Conservation (phyloP, 1,140 invertebrate species). For the Anoplolepis gracilipes region DNA sequence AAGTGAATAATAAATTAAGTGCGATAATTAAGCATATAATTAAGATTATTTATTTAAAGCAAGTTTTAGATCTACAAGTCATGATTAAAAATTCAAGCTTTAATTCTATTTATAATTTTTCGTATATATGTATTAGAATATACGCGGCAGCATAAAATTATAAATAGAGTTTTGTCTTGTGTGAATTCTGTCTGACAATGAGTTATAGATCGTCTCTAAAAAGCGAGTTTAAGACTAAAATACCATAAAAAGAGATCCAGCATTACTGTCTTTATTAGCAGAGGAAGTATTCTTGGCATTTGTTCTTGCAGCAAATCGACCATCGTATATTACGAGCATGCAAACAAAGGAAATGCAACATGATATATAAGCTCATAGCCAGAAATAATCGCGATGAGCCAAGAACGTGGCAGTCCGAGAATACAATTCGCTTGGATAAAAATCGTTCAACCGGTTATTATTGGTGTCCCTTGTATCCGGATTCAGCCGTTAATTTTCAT, state of each 20-base stretch:
- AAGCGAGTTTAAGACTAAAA: neutral
- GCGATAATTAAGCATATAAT: neutral
- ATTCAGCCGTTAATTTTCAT: conserved; percentile 49
- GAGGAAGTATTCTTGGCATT: conserved; percentile 21
- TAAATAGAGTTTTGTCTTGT: too few relatives aligned
- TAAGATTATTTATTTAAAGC: neutral
- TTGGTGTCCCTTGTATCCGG: conserved; percentile 30
- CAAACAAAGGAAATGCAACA: conserved; percentile 34
- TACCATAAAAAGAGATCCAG: neutral
- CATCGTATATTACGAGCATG: conserved; percentile 24
- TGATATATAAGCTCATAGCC: conserved; percentile 26
- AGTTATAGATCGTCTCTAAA: neutral
- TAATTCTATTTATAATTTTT: too few relatives aligned
- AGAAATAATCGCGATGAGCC: conserved; percentile 41
- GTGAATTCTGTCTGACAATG: neutral
- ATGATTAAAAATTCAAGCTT: too few relatives aligned
- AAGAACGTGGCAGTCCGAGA: conserved; percentile 22
- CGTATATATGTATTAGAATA: too few relatives aligned
- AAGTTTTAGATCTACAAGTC: too few relatives aligned
- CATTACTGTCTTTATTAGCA: neutral
- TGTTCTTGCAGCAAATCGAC: conserved; percentile 22
- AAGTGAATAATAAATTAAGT: neutral
- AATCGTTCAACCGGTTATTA: conserved; percentile 53
- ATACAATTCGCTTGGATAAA: conserved; percentile 39
- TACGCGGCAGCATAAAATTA: too few relatives aligned